Evolutionary conservation across 1,140 invertebrate species (phyloP), one percentile per base, ranked within the genome.

Genomic region (Luehdorfia chinensis): DNA sequence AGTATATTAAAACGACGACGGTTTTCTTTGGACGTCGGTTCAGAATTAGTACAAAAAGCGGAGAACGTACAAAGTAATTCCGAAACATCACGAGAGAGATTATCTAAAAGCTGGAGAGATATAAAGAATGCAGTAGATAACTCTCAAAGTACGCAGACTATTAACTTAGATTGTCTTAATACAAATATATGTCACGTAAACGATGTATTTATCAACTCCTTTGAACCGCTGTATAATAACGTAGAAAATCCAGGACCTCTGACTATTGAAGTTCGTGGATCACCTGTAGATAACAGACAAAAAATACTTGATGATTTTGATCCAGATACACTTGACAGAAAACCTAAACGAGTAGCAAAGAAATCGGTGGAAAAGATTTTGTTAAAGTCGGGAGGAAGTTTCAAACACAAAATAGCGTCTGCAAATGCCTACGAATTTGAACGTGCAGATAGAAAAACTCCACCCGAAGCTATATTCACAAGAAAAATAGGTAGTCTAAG

Each of bases 281-380:
- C 91, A 2, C 88, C 91, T 5, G 33, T 84, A 39, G 75, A 75
- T 57, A 71, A 61, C 36, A 73, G 68, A 44, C 55, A 50, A 43
- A 75, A 67, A 7, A 50, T 61, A 15, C 66, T 51, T 6, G 94
- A 95, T 51, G 88, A 90, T 47, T 95, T 94, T 65, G 94, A 95
- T 66, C 93, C 94, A 0, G 94, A 96, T 59, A 96, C 94, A 1
- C 74, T 95, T 11, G 94, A 95, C 63, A 87, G 94, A 11, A 94
- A 94, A 71, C 92, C 93, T 9, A 81, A 70, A 43, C 76, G 54
- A 6, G 73, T 69, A 59, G 43, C 46, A 32, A 70, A 72, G 36
- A 84, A 78, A 63, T 67, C 67, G 44, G 75, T 88, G 1, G 85
- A 85, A n/a, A 90, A 92, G 53, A 93, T 88, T 50, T 55, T 87